Percentiles rank a stretch among this genome's conserved stretches.
phyloP scores from a whole-genome alignment of 2,113 vertebrate genomes.

The Dicerorhinus sumatrensis region DNA sequence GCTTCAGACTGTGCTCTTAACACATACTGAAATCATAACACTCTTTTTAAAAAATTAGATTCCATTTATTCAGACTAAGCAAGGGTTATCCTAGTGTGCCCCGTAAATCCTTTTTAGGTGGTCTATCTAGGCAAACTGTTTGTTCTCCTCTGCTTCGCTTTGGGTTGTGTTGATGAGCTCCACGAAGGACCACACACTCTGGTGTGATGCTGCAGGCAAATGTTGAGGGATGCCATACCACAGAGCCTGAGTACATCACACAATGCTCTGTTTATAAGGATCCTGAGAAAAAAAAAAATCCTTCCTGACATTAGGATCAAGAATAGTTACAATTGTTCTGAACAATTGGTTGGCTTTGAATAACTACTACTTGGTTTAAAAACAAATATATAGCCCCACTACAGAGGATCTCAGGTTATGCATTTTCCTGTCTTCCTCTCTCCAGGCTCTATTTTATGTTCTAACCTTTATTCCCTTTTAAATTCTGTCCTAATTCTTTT shows the following conservation, averaged over 20 bases:
- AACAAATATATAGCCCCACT: not conserved
- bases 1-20: not conserved
- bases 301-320: not conserved
- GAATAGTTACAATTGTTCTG: slow-evolving; percentile 13
- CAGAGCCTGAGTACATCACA: not conserved
- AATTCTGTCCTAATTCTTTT: not conserved
- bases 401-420: not conserved
- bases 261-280: not conserved
- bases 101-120: not conserved
- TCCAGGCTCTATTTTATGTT: not conserved
- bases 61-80: not conserved
- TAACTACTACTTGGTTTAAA: slow-evolving; percentile 7
- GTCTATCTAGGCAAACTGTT: too few relatives aligned
- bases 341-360: slow-evolving; percentile 35
- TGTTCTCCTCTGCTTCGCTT: not conserved
- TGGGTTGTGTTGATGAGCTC: too few relatives aligned
- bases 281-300: not conserved
- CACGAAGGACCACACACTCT: not conserved
- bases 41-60: not conserved
- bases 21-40: not conserved
- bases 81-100: not conserved
- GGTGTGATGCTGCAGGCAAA: not conserved
- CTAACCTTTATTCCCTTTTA: not conserved
- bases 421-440: not conserved
- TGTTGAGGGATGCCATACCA: not conserved